Evolutionary conservation across 2,888 invertebrate species (phyloP).

Genomic region (Lithosia quadra): DNA sequence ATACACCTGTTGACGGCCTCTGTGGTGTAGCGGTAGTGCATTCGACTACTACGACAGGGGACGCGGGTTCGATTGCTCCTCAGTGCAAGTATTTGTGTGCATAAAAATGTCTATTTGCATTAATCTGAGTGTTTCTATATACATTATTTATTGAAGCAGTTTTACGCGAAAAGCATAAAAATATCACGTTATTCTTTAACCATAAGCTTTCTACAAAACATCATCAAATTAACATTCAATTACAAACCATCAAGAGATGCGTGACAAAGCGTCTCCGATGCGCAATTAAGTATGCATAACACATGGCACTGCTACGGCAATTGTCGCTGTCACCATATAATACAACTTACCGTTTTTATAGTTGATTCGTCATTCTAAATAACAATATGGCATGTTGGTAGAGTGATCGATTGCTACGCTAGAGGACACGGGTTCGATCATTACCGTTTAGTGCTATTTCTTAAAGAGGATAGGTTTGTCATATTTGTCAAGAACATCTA

Average conservation of each 20-base stretch:
- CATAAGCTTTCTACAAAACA: not conserved
- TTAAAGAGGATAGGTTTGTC: not conserved
- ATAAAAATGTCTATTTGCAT: too few relatives aligned
- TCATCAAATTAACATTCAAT: slow-evolving; percentile 27
- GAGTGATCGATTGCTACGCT: not conserved
- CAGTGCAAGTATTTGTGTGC: too few relatives aligned
- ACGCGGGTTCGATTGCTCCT: too few relatives aligned
- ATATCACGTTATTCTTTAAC: not conserved
- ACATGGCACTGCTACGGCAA: not conserved
- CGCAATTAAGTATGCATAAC: slow-evolving; percentile 33
- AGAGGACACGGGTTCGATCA: not conserved
- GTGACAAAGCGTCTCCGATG: slow-evolving; percentile 31
- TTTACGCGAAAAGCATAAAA: not conserved
- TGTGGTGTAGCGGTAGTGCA: too few relatives aligned
- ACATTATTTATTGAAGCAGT: too few relatives aligned
- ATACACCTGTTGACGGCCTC: too few relatives aligned
- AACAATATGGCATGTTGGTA: not conserved
- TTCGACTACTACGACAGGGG: too few relatives aligned
- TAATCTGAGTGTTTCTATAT: too few relatives aligned
- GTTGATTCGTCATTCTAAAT: slow-evolving; percentile 19
- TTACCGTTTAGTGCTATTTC: not conserved
- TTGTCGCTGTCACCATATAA: not conserved
- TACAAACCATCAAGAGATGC: slow-evolving; percentile 34
- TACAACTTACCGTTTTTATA: slow-evolving; percentile 17
- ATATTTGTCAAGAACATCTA: too few relatives aligned